These are phyloP conservation scores for Epizoanthus ramosus DNA, from an alignment of 92 coral and sea anemone species.

Conservation along the genomic window DNA sequence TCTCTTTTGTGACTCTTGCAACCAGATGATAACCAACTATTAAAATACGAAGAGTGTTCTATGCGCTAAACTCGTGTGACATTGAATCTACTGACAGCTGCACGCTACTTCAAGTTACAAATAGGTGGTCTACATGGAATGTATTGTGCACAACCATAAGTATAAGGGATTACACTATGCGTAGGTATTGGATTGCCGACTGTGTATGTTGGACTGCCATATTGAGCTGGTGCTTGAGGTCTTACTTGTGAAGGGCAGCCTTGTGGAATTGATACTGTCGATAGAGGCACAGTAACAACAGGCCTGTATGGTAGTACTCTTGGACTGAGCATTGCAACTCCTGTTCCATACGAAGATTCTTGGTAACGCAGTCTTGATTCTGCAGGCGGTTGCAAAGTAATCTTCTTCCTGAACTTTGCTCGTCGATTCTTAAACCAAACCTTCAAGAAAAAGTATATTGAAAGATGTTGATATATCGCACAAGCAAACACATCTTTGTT, in stretches of 20 bases:
- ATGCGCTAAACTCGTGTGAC: no score
- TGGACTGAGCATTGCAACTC: not conserved
- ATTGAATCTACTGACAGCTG: no score
- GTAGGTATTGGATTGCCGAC: not conserved
- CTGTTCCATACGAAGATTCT: slow-evolving; percentile 9
- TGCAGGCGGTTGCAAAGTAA: slow-evolving; percentile 32
- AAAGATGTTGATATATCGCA: no score
- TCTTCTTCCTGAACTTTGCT: slow-evolving; percentile 34
- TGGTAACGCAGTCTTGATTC: slow-evolving; percentile 8
- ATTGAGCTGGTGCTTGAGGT: slow-evolving; percentile 10
- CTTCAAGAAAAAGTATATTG: not conserved
- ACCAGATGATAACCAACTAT: no score
- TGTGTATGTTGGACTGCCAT: slow-evolving; percentile 28
- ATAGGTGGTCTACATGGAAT: slow-evolving; percentile 7
- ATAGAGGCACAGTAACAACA: not conserved
- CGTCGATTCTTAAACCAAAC: slow-evolving; percentile 43
- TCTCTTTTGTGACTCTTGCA: no score
- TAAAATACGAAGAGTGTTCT: no score
- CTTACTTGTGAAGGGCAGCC: not conserved
- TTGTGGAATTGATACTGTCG: not conserved
- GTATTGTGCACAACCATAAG: slow-evolving; percentile 1
- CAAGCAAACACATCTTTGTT: no score
- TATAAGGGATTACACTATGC: not conserved
- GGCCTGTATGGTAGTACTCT: slow-evolving; percentile 1
- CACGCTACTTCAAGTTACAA: not conserved